These are phyloP conservation scores for Artibeus jamaicensis DNA, from an alignment of 2,797 vertebrate genomes.

Conservation along the genomic window DNA sequence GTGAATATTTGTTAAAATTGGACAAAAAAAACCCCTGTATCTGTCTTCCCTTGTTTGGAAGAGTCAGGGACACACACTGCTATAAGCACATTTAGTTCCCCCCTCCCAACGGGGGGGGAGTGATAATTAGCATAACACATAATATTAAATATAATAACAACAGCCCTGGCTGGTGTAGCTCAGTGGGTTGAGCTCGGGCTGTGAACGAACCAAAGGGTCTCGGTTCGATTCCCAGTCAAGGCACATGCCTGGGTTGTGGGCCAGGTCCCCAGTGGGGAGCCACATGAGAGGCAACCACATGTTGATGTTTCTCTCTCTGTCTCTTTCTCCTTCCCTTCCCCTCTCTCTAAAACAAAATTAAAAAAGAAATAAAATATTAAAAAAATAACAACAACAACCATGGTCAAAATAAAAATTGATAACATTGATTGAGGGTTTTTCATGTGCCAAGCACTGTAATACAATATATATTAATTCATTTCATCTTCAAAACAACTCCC, in stretches of 20 bases:
- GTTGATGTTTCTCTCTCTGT: too few species aligned
- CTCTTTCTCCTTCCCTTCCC: too few species aligned
- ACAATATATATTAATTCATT: neutral
- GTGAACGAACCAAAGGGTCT: too few species aligned
- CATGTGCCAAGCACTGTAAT: neutral
- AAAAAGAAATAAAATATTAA: too few species aligned
- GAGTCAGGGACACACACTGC: neutral
- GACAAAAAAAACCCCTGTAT: conserved; percentile 12
- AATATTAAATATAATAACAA: neutral
- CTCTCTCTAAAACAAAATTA: too few species aligned
- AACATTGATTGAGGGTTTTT: neutral
- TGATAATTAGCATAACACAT: neutral
- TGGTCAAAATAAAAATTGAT: neutral
- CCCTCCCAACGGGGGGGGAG: neutral
- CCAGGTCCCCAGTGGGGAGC: too few species aligned
- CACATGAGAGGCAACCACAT: too few species aligned
- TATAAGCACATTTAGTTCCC: neutral
- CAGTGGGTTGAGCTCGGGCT: too few species aligned
- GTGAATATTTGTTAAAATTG: neutral
- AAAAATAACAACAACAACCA: neutral
- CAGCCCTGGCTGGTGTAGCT: too few species aligned
- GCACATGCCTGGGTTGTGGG: too few species aligned
- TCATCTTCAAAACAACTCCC: neutral
- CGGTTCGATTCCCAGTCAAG: too few species aligned
- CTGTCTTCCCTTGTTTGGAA: neutral